phyloP scores from a whole-genome alignment of 2,113 vertebrate species.

The Syrrhaptes paradoxus region DNA sequence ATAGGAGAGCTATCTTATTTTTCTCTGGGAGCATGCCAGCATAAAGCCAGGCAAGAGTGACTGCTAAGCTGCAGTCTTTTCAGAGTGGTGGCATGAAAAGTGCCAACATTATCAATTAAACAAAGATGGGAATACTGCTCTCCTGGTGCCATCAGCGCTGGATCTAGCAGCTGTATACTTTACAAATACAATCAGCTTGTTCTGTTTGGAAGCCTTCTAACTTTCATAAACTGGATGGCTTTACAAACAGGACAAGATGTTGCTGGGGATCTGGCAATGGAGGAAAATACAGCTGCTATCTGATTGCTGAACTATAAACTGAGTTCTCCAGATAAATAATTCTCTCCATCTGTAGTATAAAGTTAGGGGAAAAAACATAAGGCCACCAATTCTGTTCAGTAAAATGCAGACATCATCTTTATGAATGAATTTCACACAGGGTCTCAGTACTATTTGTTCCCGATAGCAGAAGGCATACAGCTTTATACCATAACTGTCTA shows the following conservation, averaged over 20 bases:
- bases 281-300: conserved; percentile 32
- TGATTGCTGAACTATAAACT: conserved; percentile 26
- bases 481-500: neutral
- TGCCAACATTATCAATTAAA: conserved; percentile 53
- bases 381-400: neutral
- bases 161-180: conserved; percentile 21
- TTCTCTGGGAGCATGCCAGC: neutral
- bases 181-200: conserved; percentile 21
- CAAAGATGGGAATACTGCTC: conserved; percentile 12
- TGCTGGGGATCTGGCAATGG: conserved; percentile 19
- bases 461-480: neutral
- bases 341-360: conserved; percentile 13
- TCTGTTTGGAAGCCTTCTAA: conserved; percentile 34
- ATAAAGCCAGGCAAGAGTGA: neutral
- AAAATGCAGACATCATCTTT: neutral
- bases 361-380: neutral
- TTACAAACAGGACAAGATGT: conserved; percentile 47
- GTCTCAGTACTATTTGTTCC: neutral
- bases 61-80: neutral
- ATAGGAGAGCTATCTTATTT: neutral
- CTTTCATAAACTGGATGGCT: conserved; percentile 29
- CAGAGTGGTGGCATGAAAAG: neutral
- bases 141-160: conserved; percentile 19
- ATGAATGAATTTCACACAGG: neutral
- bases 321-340: conserved; percentile 44